Conservation (phyloP, 2,888 invertebrate genomes). For the Plagodis dolabraria region DNA sequence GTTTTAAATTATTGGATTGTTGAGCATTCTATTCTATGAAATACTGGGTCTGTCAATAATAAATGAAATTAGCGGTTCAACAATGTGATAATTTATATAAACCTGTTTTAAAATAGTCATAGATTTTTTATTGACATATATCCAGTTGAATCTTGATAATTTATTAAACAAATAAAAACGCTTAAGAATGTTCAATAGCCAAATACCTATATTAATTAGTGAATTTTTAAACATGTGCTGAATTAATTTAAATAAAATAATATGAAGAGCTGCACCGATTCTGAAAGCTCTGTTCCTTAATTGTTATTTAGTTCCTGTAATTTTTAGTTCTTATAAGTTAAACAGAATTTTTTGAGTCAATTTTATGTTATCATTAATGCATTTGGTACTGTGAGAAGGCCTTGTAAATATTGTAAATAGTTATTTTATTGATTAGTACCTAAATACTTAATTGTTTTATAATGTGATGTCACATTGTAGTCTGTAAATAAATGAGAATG, state of each 20-base stretch:
- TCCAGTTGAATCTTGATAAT: too few relatives aligned
- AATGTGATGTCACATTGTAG: conserved; percentile 81
- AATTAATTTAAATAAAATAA: too few relatives aligned
- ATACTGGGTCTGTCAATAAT: too few relatives aligned
- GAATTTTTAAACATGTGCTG: conserved; percentile 18
- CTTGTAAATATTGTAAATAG: conserved; percentile 68
- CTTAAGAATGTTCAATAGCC: background rate
- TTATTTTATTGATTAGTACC: conserved; percentile 56
- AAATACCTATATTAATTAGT: background rate
- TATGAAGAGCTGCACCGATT: conserved; percentile 39
- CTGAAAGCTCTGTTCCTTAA: conserved; percentile 59
- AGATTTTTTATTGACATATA: too few relatives aligned
- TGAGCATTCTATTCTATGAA: too few relatives aligned
- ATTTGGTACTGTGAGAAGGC: conserved; percentile 59
- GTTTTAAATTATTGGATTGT: too few relatives aligned
- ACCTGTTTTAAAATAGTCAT: too few relatives aligned
- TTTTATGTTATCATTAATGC: conserved; percentile 55
- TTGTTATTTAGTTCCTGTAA: conserved; percentile 55
- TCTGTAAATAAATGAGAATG: conserved; percentile 82
- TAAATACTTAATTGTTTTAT: conserved; percentile 66
- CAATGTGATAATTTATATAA: too few relatives aligned
- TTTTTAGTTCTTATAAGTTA: conserved; percentile 39
- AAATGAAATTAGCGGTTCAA: too few relatives aligned
- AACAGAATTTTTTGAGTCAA: conserved; percentile 41
- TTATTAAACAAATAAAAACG: too few relatives aligned